These are phyloP conservation scores for Sminthurinus signatus DNA, from an alignment of 1,140 invertebrate genomes.

Conservation along the genomic window DNA sequence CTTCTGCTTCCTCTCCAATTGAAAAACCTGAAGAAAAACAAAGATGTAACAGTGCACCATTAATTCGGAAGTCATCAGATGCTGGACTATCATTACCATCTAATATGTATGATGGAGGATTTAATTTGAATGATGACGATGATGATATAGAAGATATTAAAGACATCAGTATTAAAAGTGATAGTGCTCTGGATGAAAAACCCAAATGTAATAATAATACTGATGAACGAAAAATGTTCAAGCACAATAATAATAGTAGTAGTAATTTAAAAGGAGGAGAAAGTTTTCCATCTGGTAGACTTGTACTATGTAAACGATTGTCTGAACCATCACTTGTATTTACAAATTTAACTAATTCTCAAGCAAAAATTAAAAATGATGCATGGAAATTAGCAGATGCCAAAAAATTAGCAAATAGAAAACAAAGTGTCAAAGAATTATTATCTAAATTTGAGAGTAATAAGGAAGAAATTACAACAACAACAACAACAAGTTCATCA, in stretches of 20 bases:
- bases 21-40: not conserved
- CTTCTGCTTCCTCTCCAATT: no score
- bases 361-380: conserved; percentile 4
- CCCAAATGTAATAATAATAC: not conserved
- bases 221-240: not conserved
- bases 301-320: conserved; percentile 37
- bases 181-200: conserved; percentile 4
- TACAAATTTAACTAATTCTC: conserved; percentile 8
- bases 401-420: conserved; percentile 42
- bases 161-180: conserved; percentile 10
- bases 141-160: not conserved
- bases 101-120: not conserved
- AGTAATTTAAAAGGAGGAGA: no score
- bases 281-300: no score
- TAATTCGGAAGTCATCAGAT: conserved; percentile 4
- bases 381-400: conserved; percentile 38
- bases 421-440: conserved; percentile 47
- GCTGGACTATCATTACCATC: not conserved
- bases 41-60: conserved; percentile 37
- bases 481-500: not conserved
- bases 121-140: not conserved
- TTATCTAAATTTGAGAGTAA: conserved; percentile 46
- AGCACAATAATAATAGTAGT: not conserved
- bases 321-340: conserved; percentile 36
- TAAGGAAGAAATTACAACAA: not conserved